phyloP scores from a whole-genome alignment of 2,888 invertebrate species.

The Noctua comes region DNA sequence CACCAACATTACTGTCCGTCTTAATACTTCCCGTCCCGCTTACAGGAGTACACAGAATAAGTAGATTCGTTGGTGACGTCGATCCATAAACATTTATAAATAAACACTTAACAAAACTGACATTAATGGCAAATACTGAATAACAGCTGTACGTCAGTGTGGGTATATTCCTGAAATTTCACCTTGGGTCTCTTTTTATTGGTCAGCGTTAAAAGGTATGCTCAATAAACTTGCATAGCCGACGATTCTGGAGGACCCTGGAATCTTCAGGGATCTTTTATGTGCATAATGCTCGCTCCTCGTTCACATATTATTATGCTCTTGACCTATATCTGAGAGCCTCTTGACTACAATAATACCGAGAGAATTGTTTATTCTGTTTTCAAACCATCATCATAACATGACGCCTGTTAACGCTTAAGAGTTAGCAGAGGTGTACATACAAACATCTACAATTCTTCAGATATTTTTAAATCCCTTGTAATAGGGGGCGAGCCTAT shows the following conservation, averaged over 20 bases:
- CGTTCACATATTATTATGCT: neutral
- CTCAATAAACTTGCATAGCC: slow-evolving; percentile 20
- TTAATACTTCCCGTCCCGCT: too few relatives aligned
- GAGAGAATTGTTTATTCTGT: slow-evolving; percentile 13
- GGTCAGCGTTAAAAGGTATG: slow-evolving; percentile 32
- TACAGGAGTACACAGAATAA: neutral
- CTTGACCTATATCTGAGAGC: slow-evolving; percentile 20
- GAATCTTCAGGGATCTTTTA: slow-evolving; percentile 6
- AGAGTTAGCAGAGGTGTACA: neutral
- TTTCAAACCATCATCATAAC: neutral
- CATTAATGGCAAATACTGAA: neutral
- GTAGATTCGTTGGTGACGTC: neutral
- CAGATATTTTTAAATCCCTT: neutral
- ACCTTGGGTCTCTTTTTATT: neutral
- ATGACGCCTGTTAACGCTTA: neutral
- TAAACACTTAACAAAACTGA: neutral
- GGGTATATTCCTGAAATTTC: neutral
- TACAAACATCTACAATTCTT: neutral
- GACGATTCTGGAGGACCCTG: slow-evolving; percentile 11
- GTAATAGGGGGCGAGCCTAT: neutral
- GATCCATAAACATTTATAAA: neutral
- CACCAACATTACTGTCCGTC: neutral
- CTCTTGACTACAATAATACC: slow-evolving; percentile 1
- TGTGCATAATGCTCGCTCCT: neutral
- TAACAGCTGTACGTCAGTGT: neutral